Conservation (phyloP, 2,888 invertebrate genomes). For the Cenopis cana region DNA sequence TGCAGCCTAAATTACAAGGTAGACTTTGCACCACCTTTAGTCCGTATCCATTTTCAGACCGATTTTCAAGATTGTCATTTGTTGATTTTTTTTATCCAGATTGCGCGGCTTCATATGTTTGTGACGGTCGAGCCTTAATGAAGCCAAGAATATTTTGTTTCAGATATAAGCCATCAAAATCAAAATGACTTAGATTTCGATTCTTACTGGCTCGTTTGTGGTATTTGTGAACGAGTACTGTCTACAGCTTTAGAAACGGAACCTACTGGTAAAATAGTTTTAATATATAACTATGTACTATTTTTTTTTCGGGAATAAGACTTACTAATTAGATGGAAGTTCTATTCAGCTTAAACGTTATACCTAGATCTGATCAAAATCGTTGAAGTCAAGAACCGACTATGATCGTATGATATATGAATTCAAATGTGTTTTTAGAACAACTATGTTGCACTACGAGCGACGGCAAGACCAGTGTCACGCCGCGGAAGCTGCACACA, state of each 20-base stretch:
- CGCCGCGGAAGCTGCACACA: conserved; percentile 64
- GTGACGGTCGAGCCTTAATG: background rate
- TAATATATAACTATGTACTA: too few species aligned
- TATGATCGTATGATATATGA: too few species aligned
- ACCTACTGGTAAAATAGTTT: conserved; percentile 63
- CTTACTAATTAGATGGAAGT: too few species aligned
- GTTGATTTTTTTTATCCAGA: too few species aligned
- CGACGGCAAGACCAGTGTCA: conserved; percentile 64
- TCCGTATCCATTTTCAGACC: background rate
- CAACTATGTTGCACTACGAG: conserved; percentile 70
- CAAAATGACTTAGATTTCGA: conserved; percentile 62
- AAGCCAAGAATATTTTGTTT: conserved; percentile 41
- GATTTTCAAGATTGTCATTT: background rate
- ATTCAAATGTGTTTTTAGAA: conserved; percentile 55
- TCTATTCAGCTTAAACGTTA: too few species aligned
- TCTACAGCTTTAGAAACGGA: conserved; percentile 75
- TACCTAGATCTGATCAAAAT: too few species aligned
- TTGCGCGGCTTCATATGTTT: too few species aligned
- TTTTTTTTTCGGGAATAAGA: too few species aligned
- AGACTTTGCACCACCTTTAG: background rate
- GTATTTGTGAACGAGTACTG: conserved; percentile 72
- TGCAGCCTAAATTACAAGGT: conserved; percentile 47
- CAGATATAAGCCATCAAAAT: conserved; percentile 55
- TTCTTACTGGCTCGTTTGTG: conserved; percentile 76
- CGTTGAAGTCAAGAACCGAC: too few species aligned